Conservation (phyloP, 1,140 invertebrate species). For the Leucophenga varia region DNA sequence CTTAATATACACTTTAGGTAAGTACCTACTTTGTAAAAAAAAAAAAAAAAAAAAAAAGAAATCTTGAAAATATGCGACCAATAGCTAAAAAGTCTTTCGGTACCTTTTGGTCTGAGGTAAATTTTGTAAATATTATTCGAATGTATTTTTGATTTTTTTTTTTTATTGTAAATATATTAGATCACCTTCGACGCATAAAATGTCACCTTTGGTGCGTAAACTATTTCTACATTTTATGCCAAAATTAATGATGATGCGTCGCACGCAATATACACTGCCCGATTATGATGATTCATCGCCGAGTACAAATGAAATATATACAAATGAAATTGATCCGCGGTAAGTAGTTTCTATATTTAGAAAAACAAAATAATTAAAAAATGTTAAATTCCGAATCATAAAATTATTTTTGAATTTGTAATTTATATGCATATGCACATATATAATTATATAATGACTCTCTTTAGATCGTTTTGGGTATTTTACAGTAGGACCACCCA, state of each 20-base stretch:
- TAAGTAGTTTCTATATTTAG: no score
- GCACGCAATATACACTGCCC: constrained; percentile 79
- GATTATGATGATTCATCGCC: constrained; percentile 78
- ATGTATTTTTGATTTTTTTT: neutral
- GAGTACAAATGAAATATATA: constrained; percentile 74
- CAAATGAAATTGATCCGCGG: constrained; percentile 77
- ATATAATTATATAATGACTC: no score
- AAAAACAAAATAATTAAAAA: no score
- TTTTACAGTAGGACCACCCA: no score
- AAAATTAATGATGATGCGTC: constrained; percentile 81
- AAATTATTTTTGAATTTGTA: no score
- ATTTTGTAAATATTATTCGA: no score
- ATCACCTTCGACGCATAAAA: constrained; percentile 95
- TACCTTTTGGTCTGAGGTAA: no score
- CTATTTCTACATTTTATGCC: constrained; percentile 90
- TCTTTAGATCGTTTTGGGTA: no score
- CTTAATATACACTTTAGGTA: constrained; percentile 98
- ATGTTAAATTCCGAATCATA: no score
- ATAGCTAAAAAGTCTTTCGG: no score
- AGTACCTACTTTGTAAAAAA: no score
- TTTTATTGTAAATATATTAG: constrained; percentile 57
- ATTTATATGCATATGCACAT: no score
- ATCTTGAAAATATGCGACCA: neutral
- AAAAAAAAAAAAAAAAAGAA: constrained; percentile 3
- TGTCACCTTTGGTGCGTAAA: constrained; percentile 85